These are phyloP conservation scores for Polyodon spathula DNA, from an alignment of 2,113 vertebrate genomes.

Conservation along the genomic window DNA sequence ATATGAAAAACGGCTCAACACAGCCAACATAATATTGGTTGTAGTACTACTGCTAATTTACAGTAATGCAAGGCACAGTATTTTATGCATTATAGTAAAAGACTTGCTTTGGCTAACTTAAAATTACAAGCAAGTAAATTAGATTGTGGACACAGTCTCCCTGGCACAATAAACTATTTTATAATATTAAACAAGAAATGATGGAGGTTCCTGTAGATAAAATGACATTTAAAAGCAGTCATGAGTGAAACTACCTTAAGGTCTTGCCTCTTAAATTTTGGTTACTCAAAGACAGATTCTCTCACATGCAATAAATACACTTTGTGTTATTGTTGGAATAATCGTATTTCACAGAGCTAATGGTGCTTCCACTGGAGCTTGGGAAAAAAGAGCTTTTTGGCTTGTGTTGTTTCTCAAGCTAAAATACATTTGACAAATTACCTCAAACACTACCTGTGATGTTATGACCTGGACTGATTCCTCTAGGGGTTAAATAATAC, in stretches of 20 bases:
- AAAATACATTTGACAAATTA: background rate
- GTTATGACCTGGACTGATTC: background rate
- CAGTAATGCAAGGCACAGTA: too few species aligned
- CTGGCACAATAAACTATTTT: too few species aligned
- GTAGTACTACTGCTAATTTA: too few species aligned
- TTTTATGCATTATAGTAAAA: too few species aligned
- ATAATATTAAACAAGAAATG: background rate
- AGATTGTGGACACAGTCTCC: too few species aligned
- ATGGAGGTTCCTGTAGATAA: background rate
- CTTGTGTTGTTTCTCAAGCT: background rate
- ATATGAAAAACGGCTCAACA: too few species aligned
- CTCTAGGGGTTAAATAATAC: background rate
- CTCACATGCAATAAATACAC: background rate
- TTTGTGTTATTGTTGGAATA: constrained; percentile 7
- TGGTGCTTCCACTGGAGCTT: constrained; percentile 1
- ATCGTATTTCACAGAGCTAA: constrained; percentile 3
- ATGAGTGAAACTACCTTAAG: background rate
- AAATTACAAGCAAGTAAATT: too few species aligned
- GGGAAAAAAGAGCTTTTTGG: background rate
- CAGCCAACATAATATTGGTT: too few species aligned
- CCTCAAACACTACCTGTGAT: background rate
- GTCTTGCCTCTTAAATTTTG: background rate
- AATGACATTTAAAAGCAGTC: constrained; percentile 6
- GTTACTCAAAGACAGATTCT: background rate
- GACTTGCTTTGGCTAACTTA: too few species aligned